A percentile compares a stretch with the other conserved stretches of the same genome.
These are phyloP conservation scores for Mnemiopsis leidyi DNA, from an alignment of 37 sponge, comb jelly and placozoan species.

Conservation along the genomic window DNA sequence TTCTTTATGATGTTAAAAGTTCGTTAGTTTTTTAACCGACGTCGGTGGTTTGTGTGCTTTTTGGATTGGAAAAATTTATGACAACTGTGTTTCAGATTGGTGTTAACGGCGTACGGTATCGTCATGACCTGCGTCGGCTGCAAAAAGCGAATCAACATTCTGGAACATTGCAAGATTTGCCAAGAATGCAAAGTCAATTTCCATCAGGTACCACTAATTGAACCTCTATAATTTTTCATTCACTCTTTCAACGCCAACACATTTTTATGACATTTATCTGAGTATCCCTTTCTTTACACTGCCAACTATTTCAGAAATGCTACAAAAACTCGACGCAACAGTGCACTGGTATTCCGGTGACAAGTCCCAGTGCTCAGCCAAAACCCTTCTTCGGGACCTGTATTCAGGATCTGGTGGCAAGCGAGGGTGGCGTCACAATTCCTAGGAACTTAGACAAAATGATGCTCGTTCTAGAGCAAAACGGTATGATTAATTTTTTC, in stretches of 20 bases:
- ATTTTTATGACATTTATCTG: too few relatives aligned
- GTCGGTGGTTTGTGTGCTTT: too few relatives aligned
- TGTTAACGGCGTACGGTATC: conserved; percentile 19
- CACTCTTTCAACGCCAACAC: too few relatives aligned
- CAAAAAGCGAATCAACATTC: conserved; percentile 5
- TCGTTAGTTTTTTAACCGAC: too few relatives aligned
- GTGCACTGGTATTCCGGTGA: conserved; percentile 8
- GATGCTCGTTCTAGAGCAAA: conserved; percentile 10
- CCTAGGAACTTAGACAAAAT: conserved; percentile 35
- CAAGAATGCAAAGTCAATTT: conserved; percentile 37
- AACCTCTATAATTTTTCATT: too few relatives aligned
- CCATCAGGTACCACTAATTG: too few relatives aligned
- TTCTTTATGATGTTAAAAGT: too few relatives aligned
- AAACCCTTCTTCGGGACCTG: conserved; percentile 36
- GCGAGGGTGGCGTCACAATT: background rate
- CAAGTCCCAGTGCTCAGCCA: conserved; percentile 12
- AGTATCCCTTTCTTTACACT: too few relatives aligned
- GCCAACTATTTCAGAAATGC: conserved; percentile 33
- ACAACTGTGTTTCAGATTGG: conserved; percentile 9
- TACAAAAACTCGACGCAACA: conserved; percentile 8
- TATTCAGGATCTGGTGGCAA: conserved; percentile 41
- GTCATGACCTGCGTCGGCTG: conserved; percentile 1
- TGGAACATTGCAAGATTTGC: conserved; percentile 16
- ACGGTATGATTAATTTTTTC: background rate
- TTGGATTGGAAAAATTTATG: too few relatives aligned